Evolutionary conservation across 1,140 invertebrate genomes (phyloP).

Genomic region (Patella vulgata): DNA sequence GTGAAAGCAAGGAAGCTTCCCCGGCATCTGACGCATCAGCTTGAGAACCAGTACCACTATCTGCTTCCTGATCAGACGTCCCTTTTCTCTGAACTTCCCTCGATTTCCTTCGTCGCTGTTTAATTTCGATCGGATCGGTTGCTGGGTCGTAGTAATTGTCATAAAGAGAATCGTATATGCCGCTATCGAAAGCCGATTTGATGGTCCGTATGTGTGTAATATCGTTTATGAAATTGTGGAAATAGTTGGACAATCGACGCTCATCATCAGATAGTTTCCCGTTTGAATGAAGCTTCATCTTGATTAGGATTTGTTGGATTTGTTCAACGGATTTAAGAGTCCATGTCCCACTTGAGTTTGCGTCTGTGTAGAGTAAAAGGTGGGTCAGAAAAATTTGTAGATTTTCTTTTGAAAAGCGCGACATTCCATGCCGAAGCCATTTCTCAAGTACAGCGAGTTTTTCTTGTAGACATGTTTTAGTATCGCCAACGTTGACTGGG

Average conservation of each 20-base stretch:
- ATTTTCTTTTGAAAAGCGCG: conserved; percentile 37
- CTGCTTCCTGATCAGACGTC: conserved; percentile 20
- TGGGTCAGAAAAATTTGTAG: conserved; percentile 20
- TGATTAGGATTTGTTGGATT: conserved; percentile 12
- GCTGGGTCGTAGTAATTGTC: conserved; percentile 33
- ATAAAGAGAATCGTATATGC: conserved; percentile 30
- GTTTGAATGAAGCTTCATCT: conserved; percentile 20
- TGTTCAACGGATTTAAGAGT: conserved; percentile 23
- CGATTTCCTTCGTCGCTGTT: not conserved
- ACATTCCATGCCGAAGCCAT: conserved; percentile 40
- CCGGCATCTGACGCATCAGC: not conserved
- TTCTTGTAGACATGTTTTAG: conserved; percentile 10
- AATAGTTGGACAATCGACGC: conserved; percentile 22
- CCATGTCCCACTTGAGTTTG: no score
- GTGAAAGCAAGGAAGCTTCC: conserved; percentile 4
- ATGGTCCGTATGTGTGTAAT: conserved; percentile 34
- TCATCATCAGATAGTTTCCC: conserved; percentile 11
- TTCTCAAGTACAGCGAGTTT: conserved; percentile 34
- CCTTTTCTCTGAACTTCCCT: not conserved
- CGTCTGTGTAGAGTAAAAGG: conserved; percentile 17
- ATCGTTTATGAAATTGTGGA: conserved; percentile 35
- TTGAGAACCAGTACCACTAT: conserved; percentile 16
- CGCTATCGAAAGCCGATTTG: conserved; percentile 39
- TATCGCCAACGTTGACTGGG: no score
- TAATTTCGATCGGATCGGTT: not conserved